Base-by-base conservation (phyloP, 2,797 vertebrate species). In the Sebastes goodei region DNA sequence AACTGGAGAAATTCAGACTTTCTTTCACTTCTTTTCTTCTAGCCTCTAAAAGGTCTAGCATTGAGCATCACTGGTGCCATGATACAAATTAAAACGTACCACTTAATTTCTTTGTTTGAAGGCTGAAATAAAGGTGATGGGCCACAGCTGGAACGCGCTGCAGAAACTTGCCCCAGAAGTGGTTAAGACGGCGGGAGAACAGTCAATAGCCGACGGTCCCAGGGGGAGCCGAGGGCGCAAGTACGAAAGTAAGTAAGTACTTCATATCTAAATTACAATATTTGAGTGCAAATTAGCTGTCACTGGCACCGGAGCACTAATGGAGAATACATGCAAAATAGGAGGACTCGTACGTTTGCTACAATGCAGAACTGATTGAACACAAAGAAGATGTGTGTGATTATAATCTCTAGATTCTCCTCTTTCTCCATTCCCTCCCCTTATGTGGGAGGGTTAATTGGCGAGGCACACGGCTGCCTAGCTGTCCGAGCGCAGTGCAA, bases 391-490 rank as follows among this genome's bases (percentile, higher is more conserved):
- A 71, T 60, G 61, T 56, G 72, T 83, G 86, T 71, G 78, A 73
- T 90, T 90, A 60, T 74, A 84, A 89, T 87, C 83, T 82, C 70
- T 23, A 62, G 14, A 78, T 61, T 88, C 35, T 55, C 52, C 27
- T 67, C 27, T 74, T 67, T 72, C 56, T 64, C 46, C 32, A 42
- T 71, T 60, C 72, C 67, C 74, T 71, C 75, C 76, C 74, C 72
- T 79, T 66, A 84, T 74, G 76, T 64, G 72, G 76, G 83, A 92
- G 84, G 88, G 88, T 94, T 94, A 95, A 96, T 94, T 94, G 89
- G 91, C 83, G 81, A 87, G 86, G 84, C 86, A 80, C 83, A 82
- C 71, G 64, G 59, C 77, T 71, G 72, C 81, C 81, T 55, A 70
- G 81, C 86, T 87, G 88, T 92, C 83, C 83, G 78, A 82, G 76